phyloP scores from a whole-genome alignment of 2,113 vertebrate species.

The Psittacus erithacus region DNA sequence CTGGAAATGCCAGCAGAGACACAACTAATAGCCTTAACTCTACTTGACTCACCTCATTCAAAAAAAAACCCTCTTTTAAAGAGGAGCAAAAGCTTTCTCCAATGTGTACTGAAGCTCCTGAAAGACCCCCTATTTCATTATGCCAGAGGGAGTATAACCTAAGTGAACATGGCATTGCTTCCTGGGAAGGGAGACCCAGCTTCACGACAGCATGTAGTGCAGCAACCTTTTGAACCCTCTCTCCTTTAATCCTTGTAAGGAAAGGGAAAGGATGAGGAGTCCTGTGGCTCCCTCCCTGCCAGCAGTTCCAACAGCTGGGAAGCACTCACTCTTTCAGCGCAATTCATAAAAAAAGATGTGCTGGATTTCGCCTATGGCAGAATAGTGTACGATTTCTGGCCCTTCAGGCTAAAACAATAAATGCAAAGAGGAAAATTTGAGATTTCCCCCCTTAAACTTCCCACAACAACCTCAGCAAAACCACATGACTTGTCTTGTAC shows the following conservation, averaged over 20 bases:
- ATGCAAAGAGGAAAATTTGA: conserved; percentile 78
- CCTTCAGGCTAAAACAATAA: conserved; percentile 83
- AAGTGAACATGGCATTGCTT: conserved; percentile 66
- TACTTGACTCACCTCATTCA: conserved; percentile 12
- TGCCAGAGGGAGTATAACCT: conserved; percentile 55
- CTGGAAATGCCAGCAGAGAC: not conserved
- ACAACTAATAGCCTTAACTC: conserved; percentile 10
- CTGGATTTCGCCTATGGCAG: conserved; percentile 81
- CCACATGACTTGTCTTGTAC: conserved; percentile 84
- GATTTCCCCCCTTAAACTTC: conserved; percentile 81
- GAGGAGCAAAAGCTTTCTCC: conserved; percentile 31
- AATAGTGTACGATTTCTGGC: conserved; percentile 75
- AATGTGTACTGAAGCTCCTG: not conserved
- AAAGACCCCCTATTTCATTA: not conserved
- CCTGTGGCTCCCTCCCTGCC: conserved; percentile 69
- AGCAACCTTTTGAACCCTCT: conserved; percentile 76
- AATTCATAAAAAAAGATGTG: conserved; percentile 72
- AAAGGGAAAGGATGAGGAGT: conserved; percentile 72
- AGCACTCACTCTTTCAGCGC: conserved; percentile 72
- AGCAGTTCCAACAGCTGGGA: conserved; percentile 77
- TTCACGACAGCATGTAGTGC: conserved; percentile 45
- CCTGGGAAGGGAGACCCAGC: conserved; percentile 65
- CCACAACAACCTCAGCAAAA: conserved; percentile 85
- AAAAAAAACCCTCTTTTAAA: conserved; percentile 3
- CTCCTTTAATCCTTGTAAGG: conserved; percentile 73